These are phyloP conservation scores for Centruroides vittatus DNA, from an alignment of 1,140 invertebrate genomes.

Conservation along the genomic window DNA sequence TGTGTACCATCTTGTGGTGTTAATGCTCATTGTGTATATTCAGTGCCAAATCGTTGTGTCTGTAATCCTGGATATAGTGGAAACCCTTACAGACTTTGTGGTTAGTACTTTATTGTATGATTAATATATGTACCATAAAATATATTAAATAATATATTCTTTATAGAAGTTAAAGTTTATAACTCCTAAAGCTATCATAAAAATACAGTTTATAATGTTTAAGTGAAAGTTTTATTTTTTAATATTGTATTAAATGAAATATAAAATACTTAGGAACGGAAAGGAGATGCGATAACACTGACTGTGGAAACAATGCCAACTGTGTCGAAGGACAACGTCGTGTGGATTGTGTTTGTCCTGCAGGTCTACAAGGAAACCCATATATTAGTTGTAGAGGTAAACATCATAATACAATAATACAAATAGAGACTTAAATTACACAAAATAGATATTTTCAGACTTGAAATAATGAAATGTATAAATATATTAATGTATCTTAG, in stretches of 20 bases:
- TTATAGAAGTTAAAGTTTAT: background rate
- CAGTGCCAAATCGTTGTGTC: slow-evolving; percentile 53
- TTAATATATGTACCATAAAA: background rate
- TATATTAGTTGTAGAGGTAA: slow-evolving; percentile 61
- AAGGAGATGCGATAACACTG: slow-evolving; percentile 21
- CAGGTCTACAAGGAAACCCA: slow-evolving; percentile 69
- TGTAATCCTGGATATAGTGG: slow-evolving; percentile 68
- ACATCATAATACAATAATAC: slow-evolving; percentile 3
- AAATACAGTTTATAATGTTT: background rate
- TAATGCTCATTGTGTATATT: slow-evolving; percentile 78
- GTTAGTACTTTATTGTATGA: background rate
- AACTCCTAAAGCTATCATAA: no score
- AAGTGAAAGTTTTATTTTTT: background rate
- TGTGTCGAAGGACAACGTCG: slow-evolving; percentile 54
- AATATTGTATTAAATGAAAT: background rate
- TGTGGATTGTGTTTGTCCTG: slow-evolving; percentile 64
- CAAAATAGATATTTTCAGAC: background rate
- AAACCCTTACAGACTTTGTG: slow-evolving; percentile 71
- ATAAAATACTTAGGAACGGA: slow-evolving; percentile 4
- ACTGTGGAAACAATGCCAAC: slow-evolving; percentile 58
- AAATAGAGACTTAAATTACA: background rate
- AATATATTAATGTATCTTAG: no score
- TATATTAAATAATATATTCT: background rate
- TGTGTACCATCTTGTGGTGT: slow-evolving; percentile 63
- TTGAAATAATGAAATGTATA: no score